These are phyloP conservation scores for Eupithecia dodoneata DNA, from an alignment of 2,888 invertebrate genomes.

Conservation along the genomic window DNA sequence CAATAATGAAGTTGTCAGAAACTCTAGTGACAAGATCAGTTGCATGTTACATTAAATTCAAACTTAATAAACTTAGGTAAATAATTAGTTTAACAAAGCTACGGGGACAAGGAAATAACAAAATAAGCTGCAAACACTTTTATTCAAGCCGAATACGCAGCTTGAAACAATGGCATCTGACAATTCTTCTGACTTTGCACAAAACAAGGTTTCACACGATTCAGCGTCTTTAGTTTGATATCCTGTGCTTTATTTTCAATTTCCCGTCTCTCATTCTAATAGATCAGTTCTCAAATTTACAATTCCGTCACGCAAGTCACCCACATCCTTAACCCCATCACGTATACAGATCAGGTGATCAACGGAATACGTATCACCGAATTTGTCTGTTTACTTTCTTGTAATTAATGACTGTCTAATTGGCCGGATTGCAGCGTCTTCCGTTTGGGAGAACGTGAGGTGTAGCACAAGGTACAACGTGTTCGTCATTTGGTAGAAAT, in stretches of 20 bases:
- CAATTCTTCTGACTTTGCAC: neutral
- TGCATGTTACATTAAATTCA: no score
- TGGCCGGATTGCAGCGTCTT: conserved; percentile 40
- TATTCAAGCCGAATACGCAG: neutral
- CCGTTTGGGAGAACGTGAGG: conserved; percentile 39
- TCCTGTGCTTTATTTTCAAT: neutral
- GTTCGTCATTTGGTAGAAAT: conserved; percentile 18
- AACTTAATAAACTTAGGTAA: no score
- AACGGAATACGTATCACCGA: conserved; percentile 60
- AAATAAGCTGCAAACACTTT: neutral
- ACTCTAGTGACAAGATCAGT: neutral
- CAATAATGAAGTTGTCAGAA: neutral
- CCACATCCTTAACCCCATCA: conserved; percentile 57
- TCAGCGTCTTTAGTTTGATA: neutral
- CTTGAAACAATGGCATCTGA: neutral
- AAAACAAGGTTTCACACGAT: neutral
- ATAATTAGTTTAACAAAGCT: neutral
- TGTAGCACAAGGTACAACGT: conserved; percentile 29
- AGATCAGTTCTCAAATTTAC: conserved; percentile 35
- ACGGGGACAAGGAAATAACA: neutral
- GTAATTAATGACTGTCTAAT: conserved; percentile 64
- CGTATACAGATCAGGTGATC: conserved; percentile 65
- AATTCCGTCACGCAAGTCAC: conserved; percentile 60
- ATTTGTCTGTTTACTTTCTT: conserved; percentile 67
- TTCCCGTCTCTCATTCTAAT: neutral